These are phyloP conservation scores for Polia nebulosa DNA, from an alignment of 2,888 invertebrate genomes.

Conservation along the genomic window DNA sequence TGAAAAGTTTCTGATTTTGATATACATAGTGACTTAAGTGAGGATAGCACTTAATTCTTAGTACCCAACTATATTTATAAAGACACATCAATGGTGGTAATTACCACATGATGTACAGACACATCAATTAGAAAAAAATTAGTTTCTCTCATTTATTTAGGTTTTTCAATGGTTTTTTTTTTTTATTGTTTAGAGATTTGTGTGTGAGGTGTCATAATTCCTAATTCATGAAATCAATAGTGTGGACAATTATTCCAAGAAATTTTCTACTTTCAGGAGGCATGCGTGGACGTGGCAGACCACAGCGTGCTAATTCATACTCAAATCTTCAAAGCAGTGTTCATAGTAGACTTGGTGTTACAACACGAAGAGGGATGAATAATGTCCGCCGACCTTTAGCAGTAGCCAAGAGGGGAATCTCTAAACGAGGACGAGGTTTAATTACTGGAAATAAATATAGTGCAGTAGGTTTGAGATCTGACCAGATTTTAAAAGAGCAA, in stretches of 20 bases:
- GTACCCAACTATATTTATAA: too few species aligned
- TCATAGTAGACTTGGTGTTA: constrained; percentile 85
- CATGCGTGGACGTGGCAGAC: constrained; percentile 76
- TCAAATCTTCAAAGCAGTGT: constrained; percentile 75
- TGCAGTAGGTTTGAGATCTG: constrained; percentile 86
- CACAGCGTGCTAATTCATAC: constrained; percentile 79
- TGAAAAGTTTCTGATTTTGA: too few species aligned
- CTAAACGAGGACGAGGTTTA: constrained; percentile 85
- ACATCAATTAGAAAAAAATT: too few species aligned
- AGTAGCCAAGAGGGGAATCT: constrained; percentile 85
- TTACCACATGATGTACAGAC: too few species aligned
- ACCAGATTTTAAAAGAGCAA: constrained; percentile 85
- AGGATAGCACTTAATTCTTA: too few species aligned
- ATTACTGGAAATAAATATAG: constrained; percentile 83
- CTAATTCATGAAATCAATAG: neutral
- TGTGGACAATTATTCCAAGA: neutral
- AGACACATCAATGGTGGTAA: too few species aligned
- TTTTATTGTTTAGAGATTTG: too few species aligned
- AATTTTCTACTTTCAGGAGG: constrained; percentile 74
- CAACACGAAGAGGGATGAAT: constrained; percentile 76
- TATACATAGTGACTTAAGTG: too few species aligned
- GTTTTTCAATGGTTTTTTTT: too few species aligned
- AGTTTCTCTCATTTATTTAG: too few species aligned
- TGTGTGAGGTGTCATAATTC: neutral
- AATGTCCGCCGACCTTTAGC: constrained; percentile 81